phyloP scores from a whole-genome alignment of 1,140 invertebrate species.

The Drosophila asahinai region DNA sequence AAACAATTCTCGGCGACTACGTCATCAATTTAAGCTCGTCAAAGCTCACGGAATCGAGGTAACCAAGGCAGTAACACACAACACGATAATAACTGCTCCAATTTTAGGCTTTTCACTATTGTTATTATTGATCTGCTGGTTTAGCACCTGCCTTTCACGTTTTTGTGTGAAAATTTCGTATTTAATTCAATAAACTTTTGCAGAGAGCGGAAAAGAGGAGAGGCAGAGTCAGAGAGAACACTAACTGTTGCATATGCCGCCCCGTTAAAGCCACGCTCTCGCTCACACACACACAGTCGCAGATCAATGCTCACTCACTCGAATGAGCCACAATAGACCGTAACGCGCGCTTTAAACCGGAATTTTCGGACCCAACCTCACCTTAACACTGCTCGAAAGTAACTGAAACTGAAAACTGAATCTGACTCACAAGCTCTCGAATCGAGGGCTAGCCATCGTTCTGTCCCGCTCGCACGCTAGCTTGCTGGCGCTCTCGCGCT shows the following conservation, averaged over 20 bases:
- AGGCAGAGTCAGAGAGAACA: slow-evolving; percentile 26
- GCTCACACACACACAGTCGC: slow-evolving; percentile 37
- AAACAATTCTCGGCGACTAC: slow-evolving; percentile 55
- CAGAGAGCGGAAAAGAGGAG: slow-evolving; percentile 28
- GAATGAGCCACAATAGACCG: slow-evolving; percentile 14
- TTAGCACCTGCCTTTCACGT: slow-evolving; percentile 22
- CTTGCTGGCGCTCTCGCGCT: slow-evolving; percentile 35
- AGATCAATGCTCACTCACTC: slow-evolving; percentile 38
- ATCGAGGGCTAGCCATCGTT: slow-evolving; percentile 24
- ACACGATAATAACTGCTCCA: slow-evolving; percentile 54
- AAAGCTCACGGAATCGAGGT: slow-evolving; percentile 40
- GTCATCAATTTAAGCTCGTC: slow-evolving; percentile 61
- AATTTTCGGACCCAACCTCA: slow-evolving; percentile 61
- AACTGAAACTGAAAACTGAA: slow-evolving; percentile 43
- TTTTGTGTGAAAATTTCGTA: neutral
- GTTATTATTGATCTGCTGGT: slow-evolving; percentile 28
- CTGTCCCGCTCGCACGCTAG: slow-evolving; percentile 24
- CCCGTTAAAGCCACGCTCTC: slow-evolving; percentile 75
- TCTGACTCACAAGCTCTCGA: slow-evolving; percentile 50
- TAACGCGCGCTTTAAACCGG: slow-evolving; percentile 37
- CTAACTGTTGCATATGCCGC: slow-evolving; percentile 75
- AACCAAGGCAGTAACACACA: slow-evolving; percentile 47
- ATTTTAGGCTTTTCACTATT: slow-evolving; percentile 20
- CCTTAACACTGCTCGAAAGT: slow-evolving; percentile 74
- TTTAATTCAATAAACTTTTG: slow-evolving; percentile 30